These are phyloP conservation scores for Caenorhabditis wallacei DNA, from an alignment of 2,888 invertebrate genomes.

Conservation along the genomic window DNA sequence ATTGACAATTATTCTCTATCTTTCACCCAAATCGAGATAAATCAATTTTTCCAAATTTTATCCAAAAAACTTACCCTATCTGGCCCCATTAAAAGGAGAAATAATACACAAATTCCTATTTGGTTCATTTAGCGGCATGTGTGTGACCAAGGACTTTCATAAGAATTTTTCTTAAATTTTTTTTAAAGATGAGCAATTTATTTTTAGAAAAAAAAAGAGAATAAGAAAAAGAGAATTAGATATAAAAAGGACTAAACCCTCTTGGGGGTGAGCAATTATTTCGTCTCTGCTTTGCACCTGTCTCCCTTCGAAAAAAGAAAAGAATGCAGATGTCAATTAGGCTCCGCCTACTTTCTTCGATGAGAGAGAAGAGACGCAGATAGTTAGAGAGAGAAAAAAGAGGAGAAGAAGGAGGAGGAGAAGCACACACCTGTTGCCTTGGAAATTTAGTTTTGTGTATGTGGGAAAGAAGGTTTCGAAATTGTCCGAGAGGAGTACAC, in stretches of 20 bases:
- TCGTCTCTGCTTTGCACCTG: conserved; percentile 36
- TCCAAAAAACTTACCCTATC: conserved; percentile 16
- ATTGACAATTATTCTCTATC: too few species aligned
- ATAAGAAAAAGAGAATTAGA: neutral
- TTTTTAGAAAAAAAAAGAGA: neutral
- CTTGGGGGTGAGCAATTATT: neutral
- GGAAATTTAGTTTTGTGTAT: neutral
- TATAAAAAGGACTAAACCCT: neutral
- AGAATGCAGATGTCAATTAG: neutral
- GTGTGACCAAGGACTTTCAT: conserved; percentile 5
- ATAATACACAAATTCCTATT: conserved; percentile 10
- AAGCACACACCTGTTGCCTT: conserved; percentile 26
- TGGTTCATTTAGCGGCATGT: conserved; percentile 52
- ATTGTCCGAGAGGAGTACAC: too few species aligned
- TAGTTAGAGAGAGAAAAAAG: neutral
- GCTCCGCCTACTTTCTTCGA: conserved; percentile 27
- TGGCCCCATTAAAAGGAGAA: conserved; percentile 17
- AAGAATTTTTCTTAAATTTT: neutral
- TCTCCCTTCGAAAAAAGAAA: neutral
- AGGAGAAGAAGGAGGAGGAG: neutral
- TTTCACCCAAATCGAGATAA: too few species aligned
- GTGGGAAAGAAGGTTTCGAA: neutral
- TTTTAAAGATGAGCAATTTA: neutral
- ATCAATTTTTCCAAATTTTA: too few species aligned
- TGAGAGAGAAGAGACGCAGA: conserved; percentile 12